Conservation (phyloP, 2,888 invertebrate species). For the Octodonta nipae region DNA sequence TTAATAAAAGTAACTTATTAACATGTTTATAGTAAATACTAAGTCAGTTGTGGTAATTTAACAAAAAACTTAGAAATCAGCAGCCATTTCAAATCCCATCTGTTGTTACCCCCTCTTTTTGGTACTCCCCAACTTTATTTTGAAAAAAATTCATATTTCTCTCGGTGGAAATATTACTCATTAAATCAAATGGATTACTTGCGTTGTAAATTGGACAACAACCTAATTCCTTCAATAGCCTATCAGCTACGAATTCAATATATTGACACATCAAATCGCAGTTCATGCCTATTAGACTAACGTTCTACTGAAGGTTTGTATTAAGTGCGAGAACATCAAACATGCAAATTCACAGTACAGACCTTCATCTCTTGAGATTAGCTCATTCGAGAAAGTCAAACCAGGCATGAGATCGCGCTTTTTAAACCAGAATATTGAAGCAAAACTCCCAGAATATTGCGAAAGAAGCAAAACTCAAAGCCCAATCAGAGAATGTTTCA, state of each 20-base stretch:
- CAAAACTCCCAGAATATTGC: slow-evolving; percentile 99
- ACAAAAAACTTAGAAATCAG: slow-evolving; percentile 19
- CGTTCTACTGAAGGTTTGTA: slow-evolving; percentile 71
- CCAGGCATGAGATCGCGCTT: slow-evolving; percentile 98
- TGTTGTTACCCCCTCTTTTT: slow-evolving; percentile 76
- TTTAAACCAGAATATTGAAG: slow-evolving; percentile 97
- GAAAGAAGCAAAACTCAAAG: slow-evolving; percentile 90
- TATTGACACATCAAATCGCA: slow-evolving; percentile 88
- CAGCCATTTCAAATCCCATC: slow-evolving; percentile 56
- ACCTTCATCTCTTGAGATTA: slow-evolving; percentile 96
- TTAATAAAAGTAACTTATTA: too few species aligned
- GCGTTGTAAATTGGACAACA: slow-evolving; percentile 81
- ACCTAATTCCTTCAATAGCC: slow-evolving; percentile 72
- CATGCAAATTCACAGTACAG: slow-evolving; percentile 98
- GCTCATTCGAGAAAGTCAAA: slow-evolving; percentile 94
- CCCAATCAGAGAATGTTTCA: slow-evolving; percentile 96
- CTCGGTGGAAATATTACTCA: slow-evolving; percentile 95
- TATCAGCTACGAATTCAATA: slow-evolving; percentile 97
- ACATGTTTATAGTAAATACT: too few species aligned
- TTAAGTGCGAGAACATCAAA: slow-evolving; percentile 84
- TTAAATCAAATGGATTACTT: slow-evolving; percentile 96
- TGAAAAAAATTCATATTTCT: slow-evolving; percentile 99
- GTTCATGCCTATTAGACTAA: slow-evolving; percentile 93
- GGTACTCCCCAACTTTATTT: slow-evolving; percentile 96
- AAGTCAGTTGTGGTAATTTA: too few species aligned